These are phyloP conservation scores for Neodiprion lecontei DNA, from an alignment of 1,140 invertebrate genomes.

Conservation along the genomic window DNA sequence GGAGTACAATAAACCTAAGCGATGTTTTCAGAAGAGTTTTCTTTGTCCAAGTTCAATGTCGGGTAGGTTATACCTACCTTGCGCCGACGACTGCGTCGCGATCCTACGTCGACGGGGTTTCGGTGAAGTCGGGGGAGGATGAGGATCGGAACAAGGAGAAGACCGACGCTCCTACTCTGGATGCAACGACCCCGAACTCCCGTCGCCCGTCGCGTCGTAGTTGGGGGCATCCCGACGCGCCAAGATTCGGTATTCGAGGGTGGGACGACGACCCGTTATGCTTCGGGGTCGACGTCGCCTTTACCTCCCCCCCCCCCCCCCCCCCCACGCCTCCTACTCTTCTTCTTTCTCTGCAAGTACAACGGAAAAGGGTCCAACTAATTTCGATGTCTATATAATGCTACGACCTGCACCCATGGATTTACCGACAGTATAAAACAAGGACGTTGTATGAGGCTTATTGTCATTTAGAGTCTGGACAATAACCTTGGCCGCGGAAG, in stretches of 20 bases:
- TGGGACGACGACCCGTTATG: constrained; percentile 27
- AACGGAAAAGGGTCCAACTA: too few species aligned
- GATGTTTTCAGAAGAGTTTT: background rate
- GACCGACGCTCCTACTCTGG: background rate
- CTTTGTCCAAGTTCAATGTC: background rate
- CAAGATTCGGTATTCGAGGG: constrained; percentile 34
- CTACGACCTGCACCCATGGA: too few species aligned
- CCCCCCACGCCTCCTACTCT: background rate
- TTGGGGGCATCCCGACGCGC: too few species aligned
- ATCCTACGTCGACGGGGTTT: background rate
- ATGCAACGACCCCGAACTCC: background rate
- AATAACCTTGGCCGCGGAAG: constrained; percentile 18
- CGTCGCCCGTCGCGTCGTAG: background rate
- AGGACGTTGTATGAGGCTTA: too few species aligned
- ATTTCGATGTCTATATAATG: too few species aligned
- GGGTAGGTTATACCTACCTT: background rate
- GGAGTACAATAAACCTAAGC: too few species aligned
- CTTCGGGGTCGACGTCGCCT: background rate
- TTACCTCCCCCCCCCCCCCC: background rate
- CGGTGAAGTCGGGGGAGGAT: background rate
- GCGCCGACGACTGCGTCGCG: background rate
- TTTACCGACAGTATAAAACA: too few species aligned
- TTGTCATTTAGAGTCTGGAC: background rate
- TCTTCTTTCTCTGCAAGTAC: background rate
- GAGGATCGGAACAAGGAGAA: background rate